These are phyloP conservation scores for Cirrhinus molitorella DNA, from an alignment of 2,797 vertebrate species.

Conservation along the genomic window DNA sequence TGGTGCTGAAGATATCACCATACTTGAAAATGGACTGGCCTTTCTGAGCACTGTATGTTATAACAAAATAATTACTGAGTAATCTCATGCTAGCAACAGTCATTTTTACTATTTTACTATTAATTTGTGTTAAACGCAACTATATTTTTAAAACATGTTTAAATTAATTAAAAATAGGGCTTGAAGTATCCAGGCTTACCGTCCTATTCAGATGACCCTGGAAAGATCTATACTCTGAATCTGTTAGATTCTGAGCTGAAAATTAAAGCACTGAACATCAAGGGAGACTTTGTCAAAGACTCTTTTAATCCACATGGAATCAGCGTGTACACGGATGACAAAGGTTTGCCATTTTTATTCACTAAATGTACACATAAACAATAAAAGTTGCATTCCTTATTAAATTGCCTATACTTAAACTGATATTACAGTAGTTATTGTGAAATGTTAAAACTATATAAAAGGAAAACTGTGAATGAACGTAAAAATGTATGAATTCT, in stretches of 20 bases:
- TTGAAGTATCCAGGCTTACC: slow-evolving; percentile 81
- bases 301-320: slow-evolving; percentile 91
- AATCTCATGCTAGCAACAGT: no score
- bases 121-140: not conserved
- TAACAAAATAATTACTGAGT: not conserved
- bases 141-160: no score
- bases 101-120: no score
- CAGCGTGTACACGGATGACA: slow-evolving; percentile 80
- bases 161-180: no score
- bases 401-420: not conserved
- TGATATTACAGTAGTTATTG: not conserved
- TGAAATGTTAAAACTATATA: no score
- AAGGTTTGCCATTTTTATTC: slow-evolving; percentile 38
- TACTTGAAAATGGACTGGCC: slow-evolving; percentile 85
- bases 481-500: not conserved
- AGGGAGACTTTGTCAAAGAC: slow-evolving; percentile 79
- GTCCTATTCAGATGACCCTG: slow-evolving; percentile 71
- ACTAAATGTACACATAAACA: no score
- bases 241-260: slow-evolving; percentile 75
- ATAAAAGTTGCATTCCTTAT: not conserved
- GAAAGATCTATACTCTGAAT: slow-evolving; percentile 86
- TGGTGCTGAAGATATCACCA: slow-evolving; percentile 89
- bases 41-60: slow-evolving; percentile 90
- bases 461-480: not conserved
- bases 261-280: slow-evolving; percentile 81